phyloP scores from a whole-genome alignment of 2,113 vertebrate species.

The Onychorhynchus coronatus region DNA sequence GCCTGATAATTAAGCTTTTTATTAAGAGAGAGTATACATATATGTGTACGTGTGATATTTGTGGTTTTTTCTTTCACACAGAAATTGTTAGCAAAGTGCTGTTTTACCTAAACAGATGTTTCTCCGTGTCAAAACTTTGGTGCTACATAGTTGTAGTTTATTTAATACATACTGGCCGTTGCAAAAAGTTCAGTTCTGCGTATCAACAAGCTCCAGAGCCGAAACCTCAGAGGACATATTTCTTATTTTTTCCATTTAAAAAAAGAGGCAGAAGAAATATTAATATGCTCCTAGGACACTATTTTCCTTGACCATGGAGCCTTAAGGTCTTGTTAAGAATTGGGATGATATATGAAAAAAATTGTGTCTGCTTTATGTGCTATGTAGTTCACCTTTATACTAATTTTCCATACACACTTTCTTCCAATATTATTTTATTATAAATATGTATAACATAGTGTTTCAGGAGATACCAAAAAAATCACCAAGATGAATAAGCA shows the following conservation, averaged over 20 bases:
- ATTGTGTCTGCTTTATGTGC: neutral
- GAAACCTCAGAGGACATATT: neutral
- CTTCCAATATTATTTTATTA: neutral
- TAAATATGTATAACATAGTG: neutral
- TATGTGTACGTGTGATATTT: neutral
- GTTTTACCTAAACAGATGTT: neutral
- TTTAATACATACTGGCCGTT: neutral
- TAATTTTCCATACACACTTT: neutral
- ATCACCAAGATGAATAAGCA: neutral
- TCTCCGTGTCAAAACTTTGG: neutral
- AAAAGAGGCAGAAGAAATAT: neutral
- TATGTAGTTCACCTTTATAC: neutral
- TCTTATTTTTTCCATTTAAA: neutral
- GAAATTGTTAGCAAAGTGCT: neutral
- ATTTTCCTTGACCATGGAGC: neutral
- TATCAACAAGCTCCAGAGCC: neutral
- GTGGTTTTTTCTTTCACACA: neutral
- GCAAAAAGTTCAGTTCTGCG: neutral
- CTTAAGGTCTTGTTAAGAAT: neutral
- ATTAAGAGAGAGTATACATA: neutral
- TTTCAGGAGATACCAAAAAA: neutral
- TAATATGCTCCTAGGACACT: neutral
- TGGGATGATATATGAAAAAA: neutral
- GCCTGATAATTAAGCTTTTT: neutral
- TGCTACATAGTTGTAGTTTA: neutral